Base-by-base conservation (phyloP, 30 jellyfish, hydroid and myxozoan genomes). In the Cassiopea andromeda region DNA sequence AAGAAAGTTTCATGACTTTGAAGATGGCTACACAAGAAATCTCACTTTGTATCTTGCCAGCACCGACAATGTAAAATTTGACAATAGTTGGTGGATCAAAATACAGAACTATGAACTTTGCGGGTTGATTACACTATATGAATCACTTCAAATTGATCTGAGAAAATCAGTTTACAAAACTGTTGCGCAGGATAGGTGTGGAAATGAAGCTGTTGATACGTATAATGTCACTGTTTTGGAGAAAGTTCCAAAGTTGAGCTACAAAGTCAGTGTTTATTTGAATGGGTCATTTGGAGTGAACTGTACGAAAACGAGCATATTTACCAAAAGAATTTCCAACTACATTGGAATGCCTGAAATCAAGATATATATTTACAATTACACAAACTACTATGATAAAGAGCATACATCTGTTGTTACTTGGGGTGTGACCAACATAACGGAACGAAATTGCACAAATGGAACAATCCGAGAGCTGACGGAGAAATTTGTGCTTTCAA, bases 1-100 rank as follows among this genome's bases (percentile, higher is more conserved):
- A 77, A 82, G 77, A 46, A 93, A 96, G 43, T 95, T 91, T 59
- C 44, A 45, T 79, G 97, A 95, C 57, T 4, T 46, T 50, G 98
- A 91, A 80, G 97, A 91, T 69, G 98, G 99, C 70, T 47, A 10
- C 59, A 85, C 97, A 70, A 66, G 98, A 57, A 95, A 84, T 75
- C 75, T 92, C 27, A 80, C 84, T 2, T 84, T 92, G 6, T 81
- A n/a, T 43, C 58, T 93, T 27, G 68, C 88, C 14, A 82, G 77
- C 60, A 16, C 45, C 10, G 45, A 44, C 14, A 73, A 57, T 60
- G n/a, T 45, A 46, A 46, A 2, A 19, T 70, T 58, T 12, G 91
- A 89, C 18, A 59, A 60, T 13, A 6, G 43, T 18, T 46, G 57
- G n/a, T 94, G 98, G 98, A 74, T 94, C 45, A 94, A 94, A 59